Evolutionary conservation across 1,140 invertebrate genomes (phyloP).

Genomic region (Psix sp.): DNA sequence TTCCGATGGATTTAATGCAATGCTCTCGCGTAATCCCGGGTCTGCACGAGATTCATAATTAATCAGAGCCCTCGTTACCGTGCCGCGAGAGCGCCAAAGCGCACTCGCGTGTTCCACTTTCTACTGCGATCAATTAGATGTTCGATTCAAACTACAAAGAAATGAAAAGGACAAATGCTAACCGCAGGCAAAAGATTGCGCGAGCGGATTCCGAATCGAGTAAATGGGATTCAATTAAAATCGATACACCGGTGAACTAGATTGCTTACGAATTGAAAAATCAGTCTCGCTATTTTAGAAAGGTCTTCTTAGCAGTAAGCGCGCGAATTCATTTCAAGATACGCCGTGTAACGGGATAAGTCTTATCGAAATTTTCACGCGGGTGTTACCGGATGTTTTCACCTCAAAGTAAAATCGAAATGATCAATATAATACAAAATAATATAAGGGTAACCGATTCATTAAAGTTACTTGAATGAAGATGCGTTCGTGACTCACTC

Average conservation of each 20-base stretch:
- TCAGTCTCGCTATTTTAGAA: constrained; percentile 61
- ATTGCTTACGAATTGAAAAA: constrained; percentile 33
- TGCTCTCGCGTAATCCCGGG: constrained; percentile 60
- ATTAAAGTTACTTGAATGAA: constrained; percentile 66
- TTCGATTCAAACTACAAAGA: constrained; percentile 27
- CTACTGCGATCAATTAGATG: constrained; percentile 51
- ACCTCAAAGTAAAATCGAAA: too few relatives aligned
- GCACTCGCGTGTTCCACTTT: constrained; percentile 50
- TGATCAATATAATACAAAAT: too few relatives aligned
- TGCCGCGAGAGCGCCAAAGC: constrained; percentile 31
- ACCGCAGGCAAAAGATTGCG: constrained; percentile 5
- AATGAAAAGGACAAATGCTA: constrained; percentile 3
- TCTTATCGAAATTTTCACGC: constrained; percentile 22
- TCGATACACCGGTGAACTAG: constrained; percentile 14
- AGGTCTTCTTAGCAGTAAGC: constrained; percentile 48
- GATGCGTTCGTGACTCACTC: constrained; percentile 63
- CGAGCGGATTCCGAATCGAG: constrained; percentile 6
- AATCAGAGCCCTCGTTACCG: constrained; percentile 51
- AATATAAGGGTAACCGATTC: too few relatives aligned
- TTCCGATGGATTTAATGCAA: constrained; percentile 66
- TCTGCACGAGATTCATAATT: constrained; percentile 67
- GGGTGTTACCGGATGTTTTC: too few relatives aligned
- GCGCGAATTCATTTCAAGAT: constrained; percentile 31
- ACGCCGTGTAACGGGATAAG: constrained; percentile 25
- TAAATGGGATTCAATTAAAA: constrained; percentile 30